Base-by-base conservation (phyloP, 2,113 vertebrate species). In the Deroptyus accipitrinus region DNA sequence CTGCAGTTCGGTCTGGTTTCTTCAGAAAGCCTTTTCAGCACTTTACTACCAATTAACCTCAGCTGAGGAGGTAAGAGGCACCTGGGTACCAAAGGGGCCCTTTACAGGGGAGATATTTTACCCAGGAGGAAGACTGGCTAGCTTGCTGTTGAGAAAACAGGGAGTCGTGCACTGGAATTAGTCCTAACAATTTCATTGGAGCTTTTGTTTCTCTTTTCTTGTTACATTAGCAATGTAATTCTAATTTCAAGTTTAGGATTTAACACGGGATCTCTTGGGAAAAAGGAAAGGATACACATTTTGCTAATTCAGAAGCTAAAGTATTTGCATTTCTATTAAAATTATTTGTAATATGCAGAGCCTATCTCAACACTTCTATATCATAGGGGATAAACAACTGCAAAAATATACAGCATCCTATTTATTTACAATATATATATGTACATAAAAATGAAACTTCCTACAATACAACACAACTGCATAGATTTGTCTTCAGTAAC, bases 341-440 rank as follows among this genome's bases (percentile, higher is more conserved):
- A 94, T 96, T 91, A 76, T 92, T 96, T 94, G 90, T 94, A 95
- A 96, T 98, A 97, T 78, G 95, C 85, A 95, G 94, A 90, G 37
- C 91, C 96, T 97, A 96, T 83, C 48, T 96, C 93, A 88, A 81
- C 83, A 97, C 77, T 96, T 97, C 96, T 97, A 96, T 97, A 96
- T 97, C 95, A 92, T 80, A 92, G 84, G 74, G 91, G 94, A 90
- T 96, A 96, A 97, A 97, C 95, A 97, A 98, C 97, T 98, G 98
- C 98, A 98, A 98, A 98, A 98, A 98, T 98, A 98, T 98, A 98
- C 97, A 98, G 97, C 97, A 97, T 97, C 97, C 97, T 98, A 97
- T 98, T 96, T 98, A 98, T 98, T 97, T 98, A 98, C 98, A 98
- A 94, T 97, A 95, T 97, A 97, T 98, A 96, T 98, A 98, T 97